Evolutionary conservation across 2,113 vertebrate genomes (phyloP).

Genomic region (Grammomys surdaster): DNA sequence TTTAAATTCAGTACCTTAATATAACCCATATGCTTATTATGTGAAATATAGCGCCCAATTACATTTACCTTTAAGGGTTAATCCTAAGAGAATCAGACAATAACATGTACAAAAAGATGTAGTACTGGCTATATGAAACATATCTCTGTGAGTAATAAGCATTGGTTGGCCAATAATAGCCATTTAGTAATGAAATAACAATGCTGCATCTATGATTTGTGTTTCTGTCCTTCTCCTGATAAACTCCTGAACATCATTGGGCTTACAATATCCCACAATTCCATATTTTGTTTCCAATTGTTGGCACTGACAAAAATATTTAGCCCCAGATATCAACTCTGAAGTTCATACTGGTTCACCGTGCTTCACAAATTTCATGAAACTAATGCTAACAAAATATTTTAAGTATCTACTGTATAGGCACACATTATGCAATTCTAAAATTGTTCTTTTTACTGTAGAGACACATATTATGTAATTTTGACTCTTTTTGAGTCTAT

Average conservation of each 20-base stretch:
- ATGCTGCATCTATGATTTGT: not conserved
- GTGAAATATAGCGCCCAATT: not conserved
- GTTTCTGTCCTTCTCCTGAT: not conserved
- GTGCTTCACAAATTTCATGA: not conserved
- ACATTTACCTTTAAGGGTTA: not conserved
- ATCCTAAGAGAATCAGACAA: not conserved
- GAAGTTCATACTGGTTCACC: not conserved
- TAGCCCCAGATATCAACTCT: not conserved
- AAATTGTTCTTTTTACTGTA: not conserved
- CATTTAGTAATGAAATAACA: conserved; percentile 16
- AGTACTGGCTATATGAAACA: not conserved
- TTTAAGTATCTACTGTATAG: not conserved
- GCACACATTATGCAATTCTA: not conserved
- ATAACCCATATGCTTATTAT: not conserved
- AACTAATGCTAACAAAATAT: not conserved
- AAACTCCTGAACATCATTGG: not conserved
- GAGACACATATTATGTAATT: not conserved
- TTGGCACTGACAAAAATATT: not conserved
- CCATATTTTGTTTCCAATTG: not conserved
- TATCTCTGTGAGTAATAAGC: not conserved
- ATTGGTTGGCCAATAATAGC: not conserved
- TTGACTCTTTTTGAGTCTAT: not conserved
- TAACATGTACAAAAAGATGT: not conserved
- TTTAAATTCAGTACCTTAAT: not conserved
- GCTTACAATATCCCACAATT: not conserved